Conservation (phyloP, 2,888 invertebrate species). For the Harpalus rufipes region DNA sequence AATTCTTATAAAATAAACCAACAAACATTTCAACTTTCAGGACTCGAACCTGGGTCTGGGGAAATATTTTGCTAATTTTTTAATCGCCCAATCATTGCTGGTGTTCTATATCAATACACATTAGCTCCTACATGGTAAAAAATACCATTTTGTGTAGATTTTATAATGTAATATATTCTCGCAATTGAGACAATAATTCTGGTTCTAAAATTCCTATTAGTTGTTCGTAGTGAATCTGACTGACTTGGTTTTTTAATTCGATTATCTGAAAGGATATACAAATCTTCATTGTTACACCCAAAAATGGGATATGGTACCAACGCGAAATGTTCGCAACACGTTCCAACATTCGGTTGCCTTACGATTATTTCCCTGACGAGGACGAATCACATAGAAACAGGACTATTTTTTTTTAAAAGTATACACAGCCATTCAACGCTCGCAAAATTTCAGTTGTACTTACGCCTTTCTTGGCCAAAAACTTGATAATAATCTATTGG, state of each 20-base stretch:
- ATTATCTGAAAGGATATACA: constrained; percentile 79
- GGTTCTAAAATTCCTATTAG: constrained; percentile 86
- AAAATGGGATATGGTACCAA: too few species aligned
- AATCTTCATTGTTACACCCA: not conserved
- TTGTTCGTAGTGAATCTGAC: constrained; percentile 86
- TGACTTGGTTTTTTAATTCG: constrained; percentile 86
- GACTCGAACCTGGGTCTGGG: not conserved
- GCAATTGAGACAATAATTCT: constrained; percentile 85
- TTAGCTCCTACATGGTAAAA: not conserved
- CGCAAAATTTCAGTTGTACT: too few species aligned
- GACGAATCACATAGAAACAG: too few species aligned
- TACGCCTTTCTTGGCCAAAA: too few species aligned
- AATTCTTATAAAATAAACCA: not conserved
- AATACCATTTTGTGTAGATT: not conserved
- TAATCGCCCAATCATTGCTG: not conserved
- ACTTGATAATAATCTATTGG: too few species aligned
- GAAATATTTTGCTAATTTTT: not conserved
- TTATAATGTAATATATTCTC: constrained; percentile 80
- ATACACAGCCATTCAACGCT: too few species aligned
- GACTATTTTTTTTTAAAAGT: too few species aligned
- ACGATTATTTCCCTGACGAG: too few species aligned
- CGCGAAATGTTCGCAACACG: too few species aligned
- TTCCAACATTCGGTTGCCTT: too few species aligned
- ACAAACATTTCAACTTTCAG: not conserved
- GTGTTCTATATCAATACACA: not conserved